Percentiles rank a stretch among this genome's conserved stretches.
These are phyloP conservation scores for Nyctibius bracteatus DNA, from an alignment of 2,113 vertebrate species.

Conservation along the genomic window DNA sequence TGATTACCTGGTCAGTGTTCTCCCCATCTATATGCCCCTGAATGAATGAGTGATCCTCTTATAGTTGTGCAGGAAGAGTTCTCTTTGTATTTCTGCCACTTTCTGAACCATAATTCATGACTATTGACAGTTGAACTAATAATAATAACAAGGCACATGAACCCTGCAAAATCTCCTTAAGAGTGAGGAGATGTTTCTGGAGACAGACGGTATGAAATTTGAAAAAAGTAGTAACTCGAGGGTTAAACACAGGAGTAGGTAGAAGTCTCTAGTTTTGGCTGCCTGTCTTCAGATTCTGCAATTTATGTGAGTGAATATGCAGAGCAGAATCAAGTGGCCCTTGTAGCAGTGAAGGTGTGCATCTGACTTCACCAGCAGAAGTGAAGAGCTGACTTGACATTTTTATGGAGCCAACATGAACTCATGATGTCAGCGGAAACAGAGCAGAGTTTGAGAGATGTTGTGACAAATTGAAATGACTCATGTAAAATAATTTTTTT, in stretches of 20 bases:
- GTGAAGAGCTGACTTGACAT: neutral
- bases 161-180: neutral
- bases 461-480: neutral
- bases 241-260: neutral
- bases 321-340: neutral
- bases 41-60: neutral
- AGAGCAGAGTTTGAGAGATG: neutral
- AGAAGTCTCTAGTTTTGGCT: neutral
- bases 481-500: neutral
- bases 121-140: neutral
- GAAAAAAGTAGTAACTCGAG: neutral
- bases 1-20: neutral
- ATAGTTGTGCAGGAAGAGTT: neutral
- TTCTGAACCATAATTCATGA: neutral
- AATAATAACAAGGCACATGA: neutral
- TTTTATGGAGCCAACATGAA: neutral
- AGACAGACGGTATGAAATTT: neutral
- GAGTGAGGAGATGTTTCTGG: neutral
- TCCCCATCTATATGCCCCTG: too few species aligned
- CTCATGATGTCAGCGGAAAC: neutral
- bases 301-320: neutral
- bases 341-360: neutral
- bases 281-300: neutral
- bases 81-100: neutral
- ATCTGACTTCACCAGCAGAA: neutral